phyloP scores from a whole-genome alignment of 2,797 vertebrate species.

The Dallia pectoralis region DNA sequence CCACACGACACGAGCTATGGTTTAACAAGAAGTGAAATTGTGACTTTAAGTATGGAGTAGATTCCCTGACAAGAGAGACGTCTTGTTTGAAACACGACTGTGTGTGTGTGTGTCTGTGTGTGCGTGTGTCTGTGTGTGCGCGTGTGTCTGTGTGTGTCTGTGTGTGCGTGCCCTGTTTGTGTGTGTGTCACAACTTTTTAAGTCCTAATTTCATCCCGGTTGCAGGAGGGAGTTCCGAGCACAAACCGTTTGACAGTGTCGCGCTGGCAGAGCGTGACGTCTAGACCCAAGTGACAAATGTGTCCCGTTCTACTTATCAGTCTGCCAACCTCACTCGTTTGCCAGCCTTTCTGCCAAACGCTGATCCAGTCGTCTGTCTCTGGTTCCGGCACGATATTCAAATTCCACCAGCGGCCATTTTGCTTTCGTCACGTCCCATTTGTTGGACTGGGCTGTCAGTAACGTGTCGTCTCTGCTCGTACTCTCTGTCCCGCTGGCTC shows the following conservation, averaged over 20 bases:
- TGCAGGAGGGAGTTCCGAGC: conserved; percentile 25
- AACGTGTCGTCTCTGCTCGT: neutral
- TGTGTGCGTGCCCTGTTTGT: conserved; percentile 27
- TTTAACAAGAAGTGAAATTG: conserved; percentile 16
- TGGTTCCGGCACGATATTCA: neutral
- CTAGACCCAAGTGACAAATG: conserved; percentile 27
- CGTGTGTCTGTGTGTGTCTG: conserved; percentile 33
- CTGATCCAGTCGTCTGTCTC: neutral
- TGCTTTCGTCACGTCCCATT: neutral
- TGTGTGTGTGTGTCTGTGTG: conserved; percentile 5
- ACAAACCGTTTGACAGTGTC: conserved; percentile 7
- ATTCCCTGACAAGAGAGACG: neutral
- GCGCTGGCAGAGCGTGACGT: conserved; percentile 15
- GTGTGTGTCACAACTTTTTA: conserved; percentile 30
- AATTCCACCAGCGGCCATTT: neutral
- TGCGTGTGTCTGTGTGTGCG: conserved; percentile 23
- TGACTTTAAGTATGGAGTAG: conserved; percentile 8
- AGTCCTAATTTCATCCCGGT: conserved; percentile 23
- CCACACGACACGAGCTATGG: too few species aligned
- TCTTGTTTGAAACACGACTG: neutral
- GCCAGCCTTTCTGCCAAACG: neutral
- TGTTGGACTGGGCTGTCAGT: neutral
- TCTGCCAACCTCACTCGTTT: neutral
- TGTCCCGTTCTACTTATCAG: conserved; percentile 1
- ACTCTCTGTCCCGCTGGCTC: neutral